Conservation (phyloP, 2,888 invertebrate species). For the Noctua janthe region DNA sequence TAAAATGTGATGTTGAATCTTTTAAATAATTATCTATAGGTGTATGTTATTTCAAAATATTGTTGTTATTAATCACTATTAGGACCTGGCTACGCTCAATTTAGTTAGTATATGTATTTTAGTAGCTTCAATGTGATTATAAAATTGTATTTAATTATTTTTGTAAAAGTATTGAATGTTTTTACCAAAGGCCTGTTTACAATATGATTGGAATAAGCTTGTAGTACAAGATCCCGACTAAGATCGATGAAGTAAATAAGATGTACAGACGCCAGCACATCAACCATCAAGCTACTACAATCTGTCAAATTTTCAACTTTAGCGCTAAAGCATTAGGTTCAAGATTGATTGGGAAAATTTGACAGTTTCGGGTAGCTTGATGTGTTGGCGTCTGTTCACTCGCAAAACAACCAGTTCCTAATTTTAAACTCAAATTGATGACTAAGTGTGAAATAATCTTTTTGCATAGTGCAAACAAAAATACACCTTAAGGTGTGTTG, state of each 20-base stretch:
- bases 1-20: background rate
- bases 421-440: conserved; percentile 7
- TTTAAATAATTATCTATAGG: background rate
- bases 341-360: too few species aligned
- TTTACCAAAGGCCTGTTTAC: conserved; percentile 16
- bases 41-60: background rate
- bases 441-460: background rate
- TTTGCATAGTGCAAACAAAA: conserved; percentile 1
- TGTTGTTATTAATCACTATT: background rate
- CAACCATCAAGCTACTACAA: too few species aligned
- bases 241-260: background rate
- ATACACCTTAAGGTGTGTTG: background rate
- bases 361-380: too few species aligned
- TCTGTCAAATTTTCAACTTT: too few species aligned
- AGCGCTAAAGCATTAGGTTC: too few species aligned
- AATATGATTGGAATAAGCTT: background rate
- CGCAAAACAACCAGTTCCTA: background rate
- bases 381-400: background rate
- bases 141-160: conserved; percentile 13
- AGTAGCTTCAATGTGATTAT: conserved; percentile 40
- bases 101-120: conserved; percentile 25
- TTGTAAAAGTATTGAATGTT: conserved; percentile 12
- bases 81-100: conserved; percentile 24
- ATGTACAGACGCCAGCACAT: background rate
- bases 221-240: background rate